Conservation (phyloP, 2,113 vertebrate species). For the Thalassoma bifasciatum region DNA sequence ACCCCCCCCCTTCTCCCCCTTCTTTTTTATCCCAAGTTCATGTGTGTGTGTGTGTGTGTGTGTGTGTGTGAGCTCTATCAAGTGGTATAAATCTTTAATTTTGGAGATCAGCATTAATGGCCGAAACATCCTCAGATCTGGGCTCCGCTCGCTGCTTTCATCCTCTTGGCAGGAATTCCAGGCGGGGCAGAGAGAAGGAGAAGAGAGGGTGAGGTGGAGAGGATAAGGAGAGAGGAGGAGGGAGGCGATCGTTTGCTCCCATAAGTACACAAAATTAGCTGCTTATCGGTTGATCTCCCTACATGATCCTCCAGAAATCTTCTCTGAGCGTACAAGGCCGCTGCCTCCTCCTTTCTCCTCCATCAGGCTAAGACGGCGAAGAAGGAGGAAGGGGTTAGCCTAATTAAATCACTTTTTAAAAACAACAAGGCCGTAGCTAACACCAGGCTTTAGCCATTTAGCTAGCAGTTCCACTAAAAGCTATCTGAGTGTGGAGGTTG, state of each 20-base stretch:
- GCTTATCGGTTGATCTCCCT: slow-evolving; percentile 98
- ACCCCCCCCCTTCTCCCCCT: slow-evolving; percentile 37
- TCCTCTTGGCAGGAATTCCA: slow-evolving; percentile 85
- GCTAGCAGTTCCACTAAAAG: slow-evolving; percentile 72
- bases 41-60: slow-evolving; percentile 58
- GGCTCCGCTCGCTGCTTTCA: slow-evolving; percentile 80
- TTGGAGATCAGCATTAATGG: slow-evolving; percentile 88
- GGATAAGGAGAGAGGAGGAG: background rate
- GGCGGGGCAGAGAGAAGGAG: slow-evolving; percentile 64
- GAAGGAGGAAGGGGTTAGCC: slow-evolving; percentile 75
- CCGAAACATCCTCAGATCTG: slow-evolving; percentile 88
- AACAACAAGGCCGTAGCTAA: slow-evolving; percentile 88
- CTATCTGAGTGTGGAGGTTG: too few relatives aligned
- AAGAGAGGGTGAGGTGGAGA: background rate
- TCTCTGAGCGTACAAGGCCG: slow-evolving; percentile 85
- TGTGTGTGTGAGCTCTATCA: slow-evolving; percentile 81
- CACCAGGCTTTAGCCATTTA: slow-evolving; percentile 83
- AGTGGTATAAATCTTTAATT: slow-evolving; percentile 93
- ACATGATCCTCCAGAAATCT: slow-evolving; percentile 96
- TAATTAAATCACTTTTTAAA: slow-evolving; percentile 94
- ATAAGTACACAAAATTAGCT: slow-evolving; percentile 98
- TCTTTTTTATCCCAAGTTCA: slow-evolving; percentile 33
- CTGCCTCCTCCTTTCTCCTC: slow-evolving; percentile 72
- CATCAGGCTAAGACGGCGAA: slow-evolving; percentile 1
- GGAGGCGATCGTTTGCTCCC: slow-evolving; percentile 87